Percentiles rank a stretch among this genome's conserved stretches.
Conservation (phyloP, 2,113 vertebrate genomes). For the Rhinolophus ferrumequinum region DNA sequence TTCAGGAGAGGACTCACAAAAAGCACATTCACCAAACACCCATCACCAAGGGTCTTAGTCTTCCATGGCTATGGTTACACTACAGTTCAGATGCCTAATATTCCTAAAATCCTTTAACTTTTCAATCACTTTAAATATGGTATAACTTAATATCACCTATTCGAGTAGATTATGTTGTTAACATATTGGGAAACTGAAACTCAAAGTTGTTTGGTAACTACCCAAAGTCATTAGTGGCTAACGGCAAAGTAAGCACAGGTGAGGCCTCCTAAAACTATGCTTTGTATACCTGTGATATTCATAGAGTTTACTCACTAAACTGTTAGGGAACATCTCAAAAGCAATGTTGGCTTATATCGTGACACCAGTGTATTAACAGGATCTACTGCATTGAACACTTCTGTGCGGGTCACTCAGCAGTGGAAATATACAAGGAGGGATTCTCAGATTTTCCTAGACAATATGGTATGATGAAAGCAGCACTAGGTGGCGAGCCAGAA, state of each 20-base stretch:
- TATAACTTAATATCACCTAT: slow-evolving; percentile 10
- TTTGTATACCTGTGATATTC: background rate
- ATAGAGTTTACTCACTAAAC: background rate
- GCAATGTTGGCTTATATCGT: background rate
- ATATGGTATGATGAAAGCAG: background rate
- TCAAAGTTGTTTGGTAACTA: background rate
- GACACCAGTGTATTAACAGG: background rate
- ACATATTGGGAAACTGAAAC: background rate
- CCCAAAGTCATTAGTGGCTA: background rate
- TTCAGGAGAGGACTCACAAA: background rate
- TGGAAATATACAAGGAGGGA: background rate
- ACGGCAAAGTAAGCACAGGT: background rate
- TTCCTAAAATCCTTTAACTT: background rate
- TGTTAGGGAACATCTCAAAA: background rate
- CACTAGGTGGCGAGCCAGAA: background rate
- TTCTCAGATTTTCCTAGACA: background rate
- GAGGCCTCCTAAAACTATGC: background rate
- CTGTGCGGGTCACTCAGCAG: background rate
- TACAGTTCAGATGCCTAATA: background rate
- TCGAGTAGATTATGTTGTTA: background rate
- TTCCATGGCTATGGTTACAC: background rate
- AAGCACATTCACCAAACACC: background rate
- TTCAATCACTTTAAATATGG: background rate
- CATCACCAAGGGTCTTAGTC: background rate
- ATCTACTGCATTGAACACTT: background rate